A percentile compares a stretch with the other conserved stretches of the same genome.
Evolutionary conservation across 2,113 vertebrate species (phyloP).

Genomic region (Cyrtonyx montezumae): DNA sequence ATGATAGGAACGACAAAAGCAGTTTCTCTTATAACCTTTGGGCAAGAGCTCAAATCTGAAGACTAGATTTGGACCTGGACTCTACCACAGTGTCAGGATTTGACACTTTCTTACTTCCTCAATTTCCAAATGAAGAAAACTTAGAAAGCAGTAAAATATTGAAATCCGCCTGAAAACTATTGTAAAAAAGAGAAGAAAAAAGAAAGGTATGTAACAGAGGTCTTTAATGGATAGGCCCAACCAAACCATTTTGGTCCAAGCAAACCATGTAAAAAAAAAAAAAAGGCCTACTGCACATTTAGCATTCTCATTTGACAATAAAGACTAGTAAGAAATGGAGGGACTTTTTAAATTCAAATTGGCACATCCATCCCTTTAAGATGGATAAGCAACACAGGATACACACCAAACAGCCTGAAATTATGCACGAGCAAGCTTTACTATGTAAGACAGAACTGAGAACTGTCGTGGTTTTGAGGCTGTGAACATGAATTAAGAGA

Average conservation of each 20-base stretch:
- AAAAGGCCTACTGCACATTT: neutral
- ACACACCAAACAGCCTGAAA: neutral
- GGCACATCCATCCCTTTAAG: neutral
- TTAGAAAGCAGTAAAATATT: neutral
- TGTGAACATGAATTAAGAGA: neutral
- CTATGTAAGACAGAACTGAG: neutral
- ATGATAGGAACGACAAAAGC: neutral
- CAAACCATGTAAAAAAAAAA: neutral
- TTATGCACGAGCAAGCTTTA: neutral
- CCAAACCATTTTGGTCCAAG: neutral
- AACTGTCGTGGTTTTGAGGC: neutral
- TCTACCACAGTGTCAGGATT: neutral
- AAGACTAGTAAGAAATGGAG: neutral
- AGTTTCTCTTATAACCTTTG: neutral
- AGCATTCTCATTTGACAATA: neutral
- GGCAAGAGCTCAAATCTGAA: neutral
- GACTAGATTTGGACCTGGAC: neutral
- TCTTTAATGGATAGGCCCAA: neutral
- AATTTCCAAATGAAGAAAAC: neutral
- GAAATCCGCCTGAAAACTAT: neutral
- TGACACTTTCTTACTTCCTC: neutral
- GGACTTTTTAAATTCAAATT: neutral
- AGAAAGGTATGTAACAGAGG: neutral
- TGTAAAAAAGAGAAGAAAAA: neutral
- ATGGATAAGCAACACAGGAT: neutral